Evolutionary conservation across 2,113 vertebrate species (phyloP).

Genomic region (Epinephelus fuscoguttatus): DNA sequence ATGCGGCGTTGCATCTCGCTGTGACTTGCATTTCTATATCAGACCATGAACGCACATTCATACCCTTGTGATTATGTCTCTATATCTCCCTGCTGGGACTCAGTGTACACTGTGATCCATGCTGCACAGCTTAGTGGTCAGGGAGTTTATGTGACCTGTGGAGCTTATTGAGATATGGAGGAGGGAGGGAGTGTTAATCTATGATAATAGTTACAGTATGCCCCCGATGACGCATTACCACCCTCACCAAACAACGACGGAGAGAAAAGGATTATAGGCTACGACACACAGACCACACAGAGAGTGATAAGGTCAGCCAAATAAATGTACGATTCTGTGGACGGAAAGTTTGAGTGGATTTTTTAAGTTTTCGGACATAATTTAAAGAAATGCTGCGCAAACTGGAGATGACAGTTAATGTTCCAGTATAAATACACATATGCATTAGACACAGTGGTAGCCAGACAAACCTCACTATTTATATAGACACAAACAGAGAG

Average conservation of each 20-base stretch:
- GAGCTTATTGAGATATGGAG: constrained; percentile 58
- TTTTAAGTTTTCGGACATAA: not conserved
- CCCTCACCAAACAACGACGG: constrained; percentile 49
- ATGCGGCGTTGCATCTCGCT: constrained; percentile 18
- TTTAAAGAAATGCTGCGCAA: not conserved
- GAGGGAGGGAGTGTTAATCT: constrained; percentile 68
- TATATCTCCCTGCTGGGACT: constrained; percentile 42
- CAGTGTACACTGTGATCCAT: constrained; percentile 20
- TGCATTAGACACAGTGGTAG: not conserved
- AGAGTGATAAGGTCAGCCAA: constrained; percentile 12
- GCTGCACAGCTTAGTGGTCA: constrained; percentile 54
- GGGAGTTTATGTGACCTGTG: constrained; percentile 47
- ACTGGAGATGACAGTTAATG: not conserved
- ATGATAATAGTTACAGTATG: constrained; percentile 69
- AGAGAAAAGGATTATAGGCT: constrained; percentile 48
- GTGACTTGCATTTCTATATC: constrained; percentile 39
- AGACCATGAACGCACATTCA: constrained; percentile 30
- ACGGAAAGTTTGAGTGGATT: not conserved
- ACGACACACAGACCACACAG: constrained; percentile 39
- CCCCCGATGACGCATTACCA: constrained; percentile 59
- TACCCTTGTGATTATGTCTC: constrained; percentile 35
- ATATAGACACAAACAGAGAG: constrained; percentile 18
- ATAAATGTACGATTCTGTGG: constrained; percentile 7
- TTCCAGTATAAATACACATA: constrained; percentile 12
- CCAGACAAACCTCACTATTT: constrained; percentile 20